phyloP scores from a whole-genome alignment of 2,797 vertebrate genomes.

The Salarias fasciatus region DNA sequence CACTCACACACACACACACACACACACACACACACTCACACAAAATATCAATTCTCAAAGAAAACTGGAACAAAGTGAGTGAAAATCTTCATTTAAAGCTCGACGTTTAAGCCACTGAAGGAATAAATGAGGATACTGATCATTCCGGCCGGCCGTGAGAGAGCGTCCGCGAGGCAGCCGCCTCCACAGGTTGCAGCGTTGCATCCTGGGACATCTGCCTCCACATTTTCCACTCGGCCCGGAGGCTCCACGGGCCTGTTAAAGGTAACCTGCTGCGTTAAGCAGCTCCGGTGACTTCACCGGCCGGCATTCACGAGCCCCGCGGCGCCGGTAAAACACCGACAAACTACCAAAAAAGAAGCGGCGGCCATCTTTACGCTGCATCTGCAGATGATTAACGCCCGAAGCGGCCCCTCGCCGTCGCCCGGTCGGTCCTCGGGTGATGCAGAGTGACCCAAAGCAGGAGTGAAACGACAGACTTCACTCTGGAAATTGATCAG shows the following conservation, averaged over 20 bases:
- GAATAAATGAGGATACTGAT: too few species aligned
- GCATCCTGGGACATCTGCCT: conserved; percentile 10
- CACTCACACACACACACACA: conserved; percentile 15
- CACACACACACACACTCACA: background rate
- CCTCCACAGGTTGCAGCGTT: conserved; percentile 37
- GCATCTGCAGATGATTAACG: conserved; percentile 68
- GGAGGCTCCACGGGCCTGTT: conserved; percentile 35
- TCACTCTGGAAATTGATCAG: too few species aligned
- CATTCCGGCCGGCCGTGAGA: too few species aligned
- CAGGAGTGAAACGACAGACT: too few species aligned
- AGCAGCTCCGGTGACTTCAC: conserved; percentile 50
- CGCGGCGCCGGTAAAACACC: conserved; percentile 27
- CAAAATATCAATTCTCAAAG: too few species aligned
- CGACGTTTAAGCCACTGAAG: too few species aligned
- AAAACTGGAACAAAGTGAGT: too few species aligned
- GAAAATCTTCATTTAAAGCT: too few species aligned
- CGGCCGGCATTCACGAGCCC: conserved; percentile 38
- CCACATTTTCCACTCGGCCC: conserved; percentile 50
- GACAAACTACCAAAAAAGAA: conserved; percentile 41
- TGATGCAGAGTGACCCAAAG: too few species aligned
- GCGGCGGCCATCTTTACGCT: conserved; percentile 33
- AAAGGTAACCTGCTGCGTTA: conserved; percentile 62
- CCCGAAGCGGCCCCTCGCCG: conserved; percentile 12
- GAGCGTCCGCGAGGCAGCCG: too few species aligned
- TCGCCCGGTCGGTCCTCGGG: too few species aligned